Percentiles rank a stretch among this genome's conserved stretches.
Evolutionary conservation across 2,888 invertebrate genomes (phyloP).

Genomic region (Lapara coniferarum): DNA sequence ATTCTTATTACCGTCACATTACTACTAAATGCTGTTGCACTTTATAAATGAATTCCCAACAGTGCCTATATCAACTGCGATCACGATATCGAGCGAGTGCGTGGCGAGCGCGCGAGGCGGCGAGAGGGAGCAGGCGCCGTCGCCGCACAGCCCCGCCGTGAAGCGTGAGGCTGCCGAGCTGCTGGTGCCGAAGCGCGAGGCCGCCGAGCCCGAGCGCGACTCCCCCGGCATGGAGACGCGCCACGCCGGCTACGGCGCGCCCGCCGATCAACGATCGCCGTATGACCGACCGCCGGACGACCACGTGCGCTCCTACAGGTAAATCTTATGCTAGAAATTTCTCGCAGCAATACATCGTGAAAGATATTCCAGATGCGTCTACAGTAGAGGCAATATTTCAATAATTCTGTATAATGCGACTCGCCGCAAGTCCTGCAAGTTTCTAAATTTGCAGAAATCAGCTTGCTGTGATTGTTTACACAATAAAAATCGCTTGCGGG

Average conservation of each 20-base stretch:
- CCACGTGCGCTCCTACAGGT: constrained; percentile 84
- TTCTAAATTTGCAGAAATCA: too few species aligned
- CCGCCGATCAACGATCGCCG: constrained; percentile 86
- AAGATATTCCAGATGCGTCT: too few species aligned
- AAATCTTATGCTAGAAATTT: constrained; percentile 27
- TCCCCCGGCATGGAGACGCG: constrained; percentile 90
- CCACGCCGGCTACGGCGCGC: constrained; percentile 86
- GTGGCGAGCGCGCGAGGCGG: constrained; percentile 40
- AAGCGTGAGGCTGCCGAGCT: constrained; percentile 80
- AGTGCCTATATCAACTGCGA: constrained; percentile 48
- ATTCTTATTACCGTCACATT: too few species aligned
- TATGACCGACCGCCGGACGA: constrained; percentile 87
- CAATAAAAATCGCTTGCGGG: too few species aligned
- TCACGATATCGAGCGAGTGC: constrained; percentile 38
- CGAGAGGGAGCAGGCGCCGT: constrained; percentile 58
- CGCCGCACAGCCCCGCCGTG: constrained; percentile 75
- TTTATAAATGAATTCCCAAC: constrained; percentile 15
- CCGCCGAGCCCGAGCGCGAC: constrained; percentile 86
- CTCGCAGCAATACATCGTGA: too few species aligned
- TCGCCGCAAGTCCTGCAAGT: too few species aligned
- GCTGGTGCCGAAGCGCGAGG: constrained; percentile 88
- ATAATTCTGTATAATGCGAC: too few species aligned
- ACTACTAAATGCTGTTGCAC: too few species aligned
- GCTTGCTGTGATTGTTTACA: too few species aligned
- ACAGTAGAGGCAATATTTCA: too few species aligned